These are phyloP conservation scores for Ptilorrhoa leucosticta DNA, from an alignment of 2,113 vertebrate genomes.

Conservation along the genomic window DNA sequence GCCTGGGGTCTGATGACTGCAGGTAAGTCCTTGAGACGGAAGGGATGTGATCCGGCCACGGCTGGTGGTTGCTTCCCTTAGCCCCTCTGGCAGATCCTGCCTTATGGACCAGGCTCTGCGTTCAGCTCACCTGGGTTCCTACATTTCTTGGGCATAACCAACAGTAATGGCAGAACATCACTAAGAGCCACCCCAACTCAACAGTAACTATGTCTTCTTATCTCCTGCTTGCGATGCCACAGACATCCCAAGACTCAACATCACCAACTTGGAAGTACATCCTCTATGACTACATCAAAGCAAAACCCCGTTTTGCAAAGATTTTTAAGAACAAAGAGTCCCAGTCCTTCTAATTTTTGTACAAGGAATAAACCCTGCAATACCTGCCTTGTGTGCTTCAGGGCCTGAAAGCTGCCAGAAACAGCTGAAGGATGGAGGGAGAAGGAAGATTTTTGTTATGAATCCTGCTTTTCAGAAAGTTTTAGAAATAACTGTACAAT, in stretches of 20 bases:
- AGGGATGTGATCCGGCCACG: rapidly evolving
- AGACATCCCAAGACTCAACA: background rate
- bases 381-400: background rate
- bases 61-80: background rate
- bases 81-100: background rate
- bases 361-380: background rate
- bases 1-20: background rate
- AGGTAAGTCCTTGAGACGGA: background rate
- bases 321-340: background rate
- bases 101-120: rapidly evolving
- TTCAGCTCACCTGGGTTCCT: background rate
- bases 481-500: background rate
- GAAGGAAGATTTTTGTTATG: background rate
- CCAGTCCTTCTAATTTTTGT: background rate
- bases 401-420: background rate
- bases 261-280: background rate
- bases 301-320: background rate
- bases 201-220: background rate
- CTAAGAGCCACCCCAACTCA: background rate
- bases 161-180: background rate
- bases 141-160: rapidly evolving
- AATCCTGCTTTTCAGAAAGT: background rate
- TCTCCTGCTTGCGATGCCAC: rapidly evolving
- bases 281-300: background rate
- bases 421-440: background rate